Evolutionary conservation across 2,888 invertebrate species (phyloP).

Genomic region (Sarcophaga rosellei): DNA sequence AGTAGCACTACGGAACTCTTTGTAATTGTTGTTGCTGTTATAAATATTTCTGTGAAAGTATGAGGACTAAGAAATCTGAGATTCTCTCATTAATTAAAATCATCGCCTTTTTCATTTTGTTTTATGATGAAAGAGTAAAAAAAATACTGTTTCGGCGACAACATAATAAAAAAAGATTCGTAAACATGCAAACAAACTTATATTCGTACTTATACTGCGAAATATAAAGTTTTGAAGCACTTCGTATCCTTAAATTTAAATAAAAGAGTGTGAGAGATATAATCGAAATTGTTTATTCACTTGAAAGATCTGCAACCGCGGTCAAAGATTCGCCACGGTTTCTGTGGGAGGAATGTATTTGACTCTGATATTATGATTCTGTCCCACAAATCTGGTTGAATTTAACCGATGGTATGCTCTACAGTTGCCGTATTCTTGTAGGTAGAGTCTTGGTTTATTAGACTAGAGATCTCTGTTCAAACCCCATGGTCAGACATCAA

Average conservation of each 20-base stretch:
- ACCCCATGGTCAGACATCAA: too few species aligned
- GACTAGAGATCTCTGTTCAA: too few species aligned
- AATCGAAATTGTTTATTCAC: too few species aligned
- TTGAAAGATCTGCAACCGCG: too few species aligned
- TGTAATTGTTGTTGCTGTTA: too few species aligned
- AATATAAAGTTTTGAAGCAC: background rate
- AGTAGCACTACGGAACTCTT: background rate
- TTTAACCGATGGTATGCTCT: too few species aligned
- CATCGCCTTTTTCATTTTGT: background rate
- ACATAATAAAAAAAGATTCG: background rate
- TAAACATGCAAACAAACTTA: background rate
- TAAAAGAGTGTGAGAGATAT: background rate
- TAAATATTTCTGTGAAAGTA: background rate
- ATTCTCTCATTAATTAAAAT: background rate
- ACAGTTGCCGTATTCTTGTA: too few species aligned
- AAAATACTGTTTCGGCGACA: background rate
- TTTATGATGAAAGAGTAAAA: background rate
- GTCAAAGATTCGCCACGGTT: too few species aligned
- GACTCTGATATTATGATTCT: too few species aligned
- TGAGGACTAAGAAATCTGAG: background rate
- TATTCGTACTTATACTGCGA: background rate
- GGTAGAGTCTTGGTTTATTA: too few species aligned
- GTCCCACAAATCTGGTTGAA: too few species aligned
- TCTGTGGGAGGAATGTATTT: too few species aligned
- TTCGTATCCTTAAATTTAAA: background rate